phyloP scores from a whole-genome alignment of 2,888 invertebrate genomes.

The Eristalis intricaria region DNA sequence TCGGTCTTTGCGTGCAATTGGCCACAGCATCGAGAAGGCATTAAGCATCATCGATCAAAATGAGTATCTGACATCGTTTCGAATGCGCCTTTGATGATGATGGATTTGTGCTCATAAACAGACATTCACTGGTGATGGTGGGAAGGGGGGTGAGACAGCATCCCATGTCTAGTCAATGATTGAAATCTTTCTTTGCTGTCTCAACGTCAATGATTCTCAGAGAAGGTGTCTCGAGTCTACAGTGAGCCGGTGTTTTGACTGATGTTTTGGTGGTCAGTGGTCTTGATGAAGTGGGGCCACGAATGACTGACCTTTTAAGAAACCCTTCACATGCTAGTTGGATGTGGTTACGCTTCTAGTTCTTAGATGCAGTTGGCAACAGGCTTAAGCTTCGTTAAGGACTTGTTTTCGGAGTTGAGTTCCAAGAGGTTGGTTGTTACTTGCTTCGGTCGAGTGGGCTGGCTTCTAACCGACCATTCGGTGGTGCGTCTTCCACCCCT shows the following conservation, averaged over 20 bases:
- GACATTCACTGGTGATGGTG: not conserved
- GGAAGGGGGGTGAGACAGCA: not conserved
- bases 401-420: no score
- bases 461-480: no score
- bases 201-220: not conserved
- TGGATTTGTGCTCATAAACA: not conserved
- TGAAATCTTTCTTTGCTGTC: no score
- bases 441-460: no score
- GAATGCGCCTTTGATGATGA: not conserved
- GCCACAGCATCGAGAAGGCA: not conserved
- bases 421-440: no score
- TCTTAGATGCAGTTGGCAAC: no score
- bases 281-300: not conserved
- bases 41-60: conserved; percentile 22
- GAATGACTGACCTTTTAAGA: no score
- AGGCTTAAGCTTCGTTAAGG: no score
- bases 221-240: not conserved
- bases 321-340: no score
- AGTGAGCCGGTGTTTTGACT: not conserved
- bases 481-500: no score
- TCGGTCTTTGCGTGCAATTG: not conserved
- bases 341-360: no score
- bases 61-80: conserved; percentile 8
- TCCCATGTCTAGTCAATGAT: not conserved
- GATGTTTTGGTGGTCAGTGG: not conserved